Evolutionary conservation across 2,113 vertebrate genomes (phyloP).

Genomic region (Rostratula benghalensis): DNA sequence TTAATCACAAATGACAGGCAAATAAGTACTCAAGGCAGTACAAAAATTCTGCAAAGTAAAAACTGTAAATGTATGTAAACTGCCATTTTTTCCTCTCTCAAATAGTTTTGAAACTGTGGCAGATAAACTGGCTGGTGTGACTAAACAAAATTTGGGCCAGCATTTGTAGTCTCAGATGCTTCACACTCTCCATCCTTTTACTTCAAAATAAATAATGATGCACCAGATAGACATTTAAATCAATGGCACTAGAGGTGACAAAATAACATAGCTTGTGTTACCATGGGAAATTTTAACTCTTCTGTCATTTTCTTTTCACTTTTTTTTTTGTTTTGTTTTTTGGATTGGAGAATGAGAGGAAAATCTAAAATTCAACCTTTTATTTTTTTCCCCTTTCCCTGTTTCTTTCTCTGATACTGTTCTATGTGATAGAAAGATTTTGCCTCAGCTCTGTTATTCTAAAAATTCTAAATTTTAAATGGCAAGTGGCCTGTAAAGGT

Average conservation of each 20-base stretch:
- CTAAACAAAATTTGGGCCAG: neutral
- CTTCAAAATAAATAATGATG: neutral
- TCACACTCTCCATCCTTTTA: neutral
- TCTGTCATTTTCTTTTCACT: neutral
- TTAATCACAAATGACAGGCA: neutral
- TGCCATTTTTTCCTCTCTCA: neutral
- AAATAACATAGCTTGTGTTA: neutral
- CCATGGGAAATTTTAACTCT: neutral
- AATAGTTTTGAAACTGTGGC: neutral
- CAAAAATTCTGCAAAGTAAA: neutral
- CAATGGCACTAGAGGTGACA: neutral
- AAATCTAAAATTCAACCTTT: neutral
- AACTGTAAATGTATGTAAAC: neutral
- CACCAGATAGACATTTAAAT: neutral
- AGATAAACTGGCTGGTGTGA: neutral
- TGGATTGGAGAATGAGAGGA: rapidly evolving
- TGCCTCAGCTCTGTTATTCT: neutral
- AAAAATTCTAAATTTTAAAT: neutral
- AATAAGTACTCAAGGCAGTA: neutral
- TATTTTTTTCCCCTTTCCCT: rapidly evolving
- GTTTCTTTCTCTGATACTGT: neutral
- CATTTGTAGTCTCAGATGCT: neutral
- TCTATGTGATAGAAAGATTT: neutral
- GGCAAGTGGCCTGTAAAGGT: neutral
- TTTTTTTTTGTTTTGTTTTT: neutral